Conservation (phyloP, 2,888 invertebrate species). For the Eristalis intricaria region DNA sequence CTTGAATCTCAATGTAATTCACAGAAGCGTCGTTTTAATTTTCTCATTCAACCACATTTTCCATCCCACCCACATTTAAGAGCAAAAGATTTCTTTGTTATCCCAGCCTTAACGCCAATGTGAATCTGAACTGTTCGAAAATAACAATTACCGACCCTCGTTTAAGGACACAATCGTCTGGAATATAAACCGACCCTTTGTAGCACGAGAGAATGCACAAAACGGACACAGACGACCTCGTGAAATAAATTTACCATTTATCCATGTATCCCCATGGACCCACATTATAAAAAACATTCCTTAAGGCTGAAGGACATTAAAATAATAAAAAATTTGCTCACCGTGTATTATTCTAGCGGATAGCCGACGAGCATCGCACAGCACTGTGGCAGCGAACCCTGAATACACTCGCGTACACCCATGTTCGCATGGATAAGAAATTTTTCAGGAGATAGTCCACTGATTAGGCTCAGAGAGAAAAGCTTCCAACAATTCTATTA, state of each 20-base stretch:
- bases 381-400: neutral
- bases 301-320: slow-evolving; percentile 7
- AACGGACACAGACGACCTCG: neutral
- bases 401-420: neutral
- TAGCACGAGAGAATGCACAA: neutral
- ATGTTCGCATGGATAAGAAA: neutral
- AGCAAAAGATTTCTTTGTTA: neutral
- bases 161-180: neutral
- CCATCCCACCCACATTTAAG: neutral
- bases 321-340: slow-evolving; percentile 9
- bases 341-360: neutral
- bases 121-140: slow-evolving; percentile 12
- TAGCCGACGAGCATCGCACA: neutral
- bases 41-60: neutral
- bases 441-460: neutral
- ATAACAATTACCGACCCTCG: slow-evolving; percentile 16
- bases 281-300: neutral
- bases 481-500: slow-evolving; percentile 14
- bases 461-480: neutral
- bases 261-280: neutral
- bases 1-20: neutral
- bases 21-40: neutral
- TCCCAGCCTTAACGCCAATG: neutral
- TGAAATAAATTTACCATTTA: slow-evolving; percentile 11
- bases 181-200: slow-evolving; percentile 13